phyloP scores from a whole-genome alignment of 2,797 vertebrate species.

The Acanthis flammea region DNA sequence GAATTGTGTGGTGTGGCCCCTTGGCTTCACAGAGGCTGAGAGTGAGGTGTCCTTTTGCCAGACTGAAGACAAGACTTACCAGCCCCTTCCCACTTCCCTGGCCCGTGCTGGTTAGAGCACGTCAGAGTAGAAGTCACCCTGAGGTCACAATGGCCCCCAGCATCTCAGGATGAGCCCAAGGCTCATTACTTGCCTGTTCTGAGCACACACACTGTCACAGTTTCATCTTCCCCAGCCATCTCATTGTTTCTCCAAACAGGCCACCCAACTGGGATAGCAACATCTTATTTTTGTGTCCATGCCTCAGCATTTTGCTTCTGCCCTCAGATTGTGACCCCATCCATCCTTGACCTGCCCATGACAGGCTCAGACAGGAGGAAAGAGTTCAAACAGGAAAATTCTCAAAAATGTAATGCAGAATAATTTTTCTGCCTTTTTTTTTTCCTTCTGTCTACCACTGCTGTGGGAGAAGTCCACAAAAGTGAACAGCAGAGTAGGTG shows the following conservation, averaged over 20 bases:
- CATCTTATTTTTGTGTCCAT: not conserved
- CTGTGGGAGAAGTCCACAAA: not conserved
- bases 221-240: not conserved
- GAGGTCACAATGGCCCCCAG: not conserved
- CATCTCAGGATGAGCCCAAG: not conserved
- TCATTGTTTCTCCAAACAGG: not conserved
- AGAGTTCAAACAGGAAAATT: not conserved
- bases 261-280: not conserved
- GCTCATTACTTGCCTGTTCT: not conserved
- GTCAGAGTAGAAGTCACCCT: not conserved
- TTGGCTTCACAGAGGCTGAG: not conserved
- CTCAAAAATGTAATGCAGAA: not conserved
- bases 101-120: accelerated
- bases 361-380: not conserved
- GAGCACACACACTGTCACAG: not conserved
- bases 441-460: not conserved
- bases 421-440: not conserved
- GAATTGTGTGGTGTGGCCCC: not conserved
- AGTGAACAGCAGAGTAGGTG: not conserved
- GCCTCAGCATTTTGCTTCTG: not conserved
- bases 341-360: not conserved
- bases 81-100: not conserved
- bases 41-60: not conserved
- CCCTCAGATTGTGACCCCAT: not conserved
- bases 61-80: not conserved